A percentile compares a stretch with the other conserved stretches of the same genome.
Conservation (phyloP, 2,797 vertebrate genomes). For the Hipposideros larvatus region DNA sequence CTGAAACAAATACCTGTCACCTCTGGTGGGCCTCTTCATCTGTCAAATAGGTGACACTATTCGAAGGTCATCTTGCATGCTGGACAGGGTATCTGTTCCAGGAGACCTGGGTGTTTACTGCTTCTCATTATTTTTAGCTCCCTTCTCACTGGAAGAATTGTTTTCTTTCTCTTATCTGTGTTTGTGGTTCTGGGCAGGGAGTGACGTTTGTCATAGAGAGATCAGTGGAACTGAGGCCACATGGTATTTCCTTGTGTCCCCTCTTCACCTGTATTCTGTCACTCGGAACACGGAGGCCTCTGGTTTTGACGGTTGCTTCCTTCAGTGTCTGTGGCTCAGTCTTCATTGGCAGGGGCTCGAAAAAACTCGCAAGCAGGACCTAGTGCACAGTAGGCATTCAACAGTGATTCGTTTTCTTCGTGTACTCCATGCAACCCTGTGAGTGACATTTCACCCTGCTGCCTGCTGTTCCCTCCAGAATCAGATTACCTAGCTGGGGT, state of each 20-base stretch:
- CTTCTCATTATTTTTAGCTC: neutral
- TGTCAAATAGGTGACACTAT: neutral
- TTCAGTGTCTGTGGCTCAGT: neutral
- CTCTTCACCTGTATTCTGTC: neutral
- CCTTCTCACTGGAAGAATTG: fast-evolving
- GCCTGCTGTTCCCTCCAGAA: neutral
- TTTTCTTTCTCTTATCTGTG: neutral
- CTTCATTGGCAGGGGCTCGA: neutral
- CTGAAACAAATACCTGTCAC: neutral
- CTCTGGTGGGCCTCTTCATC: neutral
- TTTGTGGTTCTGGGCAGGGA: neutral
- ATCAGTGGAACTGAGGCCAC: fast-evolving
- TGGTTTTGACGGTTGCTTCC: neutral
- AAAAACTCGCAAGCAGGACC: neutral
- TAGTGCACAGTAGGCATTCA: neutral
- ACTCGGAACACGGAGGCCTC: neutral
- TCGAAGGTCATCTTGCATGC: neutral
- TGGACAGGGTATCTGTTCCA: neutral
- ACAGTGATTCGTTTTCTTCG: fast-evolving
- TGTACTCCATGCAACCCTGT: fast-evolving
- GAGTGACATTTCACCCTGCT: neutral
- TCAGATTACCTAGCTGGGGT: fast-evolving
- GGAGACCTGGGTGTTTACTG: neutral
- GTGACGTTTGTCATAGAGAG: neutral
- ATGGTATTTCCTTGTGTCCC: fast-evolving